Base-by-base conservation (phyloP, 2,797 vertebrate species). In the Syngnathus rostellatus region DNA sequence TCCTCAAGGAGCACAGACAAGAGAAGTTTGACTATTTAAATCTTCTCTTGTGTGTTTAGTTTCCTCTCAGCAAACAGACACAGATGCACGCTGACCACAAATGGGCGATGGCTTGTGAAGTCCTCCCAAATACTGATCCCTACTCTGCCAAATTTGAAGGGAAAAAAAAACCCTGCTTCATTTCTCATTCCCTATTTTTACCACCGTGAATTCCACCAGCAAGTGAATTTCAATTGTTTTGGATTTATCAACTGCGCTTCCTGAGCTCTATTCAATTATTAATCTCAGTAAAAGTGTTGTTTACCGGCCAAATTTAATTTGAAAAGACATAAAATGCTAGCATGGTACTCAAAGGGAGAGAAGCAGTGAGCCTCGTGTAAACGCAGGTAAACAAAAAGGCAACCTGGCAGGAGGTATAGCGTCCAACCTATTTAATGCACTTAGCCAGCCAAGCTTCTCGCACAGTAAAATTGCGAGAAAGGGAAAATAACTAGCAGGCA, bases 391-490 rank as follows among this genome's bases (percentile, higher is more conserved):
- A 71, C 54, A 70, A 70, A 81, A 68, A 70, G 21, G 57, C 57
- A 68, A 43, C 14, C 68, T 83, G 83, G 81, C 83, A 86, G 65
- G 76, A 79, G 66, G 74, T 17, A 17, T 46, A 7, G 4, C 14
- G 16, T 54, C 12, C 64, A 81, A 84, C 83, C 83, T 75, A 89
- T 89, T 89, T 86, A 73, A 73, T 84, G 79, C 77, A 84, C 84
- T 88, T 87, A 85, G 79, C 69, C 76, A 77, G 79, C 82, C 75
- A 83, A 81, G 76, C 80, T 76, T 69, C 72, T 63, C 70, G 66
- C 68, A 70, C 72, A 79, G 82, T 68, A 71, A 76, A 79, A 79
- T 67, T 78, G 71, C 75, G 69, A 78, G 65, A 76, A 64, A 75
- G 51, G 60, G 67, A 72, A 80, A 81, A 84, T 73, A 74, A 83